These are phyloP conservation scores for Fragum fragum DNA, from an alignment of 2,888 invertebrate genomes.

Conservation along the genomic window DNA sequence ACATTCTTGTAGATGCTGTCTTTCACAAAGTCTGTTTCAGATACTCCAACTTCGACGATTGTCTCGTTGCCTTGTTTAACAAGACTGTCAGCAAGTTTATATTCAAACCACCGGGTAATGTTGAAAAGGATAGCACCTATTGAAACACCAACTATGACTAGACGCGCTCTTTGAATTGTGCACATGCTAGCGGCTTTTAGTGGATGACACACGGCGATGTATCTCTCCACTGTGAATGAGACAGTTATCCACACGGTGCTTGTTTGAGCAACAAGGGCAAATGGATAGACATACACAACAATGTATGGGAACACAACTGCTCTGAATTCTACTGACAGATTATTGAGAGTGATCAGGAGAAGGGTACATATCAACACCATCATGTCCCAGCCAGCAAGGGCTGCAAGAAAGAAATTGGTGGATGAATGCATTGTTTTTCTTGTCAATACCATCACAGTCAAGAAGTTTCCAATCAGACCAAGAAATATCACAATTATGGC, in stretches of 20 bases:
- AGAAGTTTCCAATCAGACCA: conserved; percentile 91
- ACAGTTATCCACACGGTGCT: conserved; percentile 95
- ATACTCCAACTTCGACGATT: conserved; percentile 69
- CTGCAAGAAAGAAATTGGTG: conserved; percentile 89
- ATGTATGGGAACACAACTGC: conserved; percentile 79
- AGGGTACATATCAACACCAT: conserved; percentile 83
- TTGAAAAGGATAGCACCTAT: conserved; percentile 95
- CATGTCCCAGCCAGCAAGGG: conserved; percentile 85
- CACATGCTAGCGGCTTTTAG: conserved; percentile 95
- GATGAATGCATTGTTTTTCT: conserved; percentile 91
- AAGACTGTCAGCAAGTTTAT: conserved; percentile 71
- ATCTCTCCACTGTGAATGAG: conserved; percentile 93
- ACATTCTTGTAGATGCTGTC: conserved; percentile 92
- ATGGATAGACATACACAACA: conserved; percentile 88
- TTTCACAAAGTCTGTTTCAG: conserved; percentile 91
- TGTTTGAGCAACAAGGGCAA: conserved; percentile 96
- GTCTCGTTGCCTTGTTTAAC: conserved; percentile 41
- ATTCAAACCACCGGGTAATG: conserved; percentile 90
- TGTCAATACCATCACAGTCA: conserved; percentile 89
- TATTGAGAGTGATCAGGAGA: conserved; percentile 81
- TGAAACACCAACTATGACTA: conserved; percentile 94
- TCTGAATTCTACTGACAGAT: conserved; percentile 74
- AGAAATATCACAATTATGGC: conserved; percentile 87
- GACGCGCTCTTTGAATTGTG: conserved; percentile 94
- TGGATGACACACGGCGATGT: conserved; percentile 93